Percentiles rank a stretch among this genome's conserved stretches.
These are phyloP conservation scores for Perca fluviatilis DNA, from an alignment of 2,113 vertebrate species.

Conservation along the genomic window DNA sequence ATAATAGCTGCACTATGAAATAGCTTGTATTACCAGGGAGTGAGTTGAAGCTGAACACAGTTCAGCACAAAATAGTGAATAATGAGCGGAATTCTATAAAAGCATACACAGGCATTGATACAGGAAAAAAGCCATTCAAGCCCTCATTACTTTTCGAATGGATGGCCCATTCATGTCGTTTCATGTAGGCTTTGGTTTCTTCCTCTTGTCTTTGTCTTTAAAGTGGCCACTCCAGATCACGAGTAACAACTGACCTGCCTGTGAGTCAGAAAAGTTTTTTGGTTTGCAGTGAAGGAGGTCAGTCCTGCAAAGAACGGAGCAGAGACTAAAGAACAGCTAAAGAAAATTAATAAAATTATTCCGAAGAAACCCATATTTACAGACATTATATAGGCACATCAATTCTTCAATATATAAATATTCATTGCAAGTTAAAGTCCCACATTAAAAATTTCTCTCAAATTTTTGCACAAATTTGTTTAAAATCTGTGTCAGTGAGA, in stretches of 20 bases:
- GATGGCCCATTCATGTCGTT: conserved; percentile 37
- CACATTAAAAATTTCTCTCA: not conserved
- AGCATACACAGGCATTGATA: conserved; percentile 56
- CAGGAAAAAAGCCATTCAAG: conserved; percentile 54
- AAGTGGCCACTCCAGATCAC: conserved; percentile 32
- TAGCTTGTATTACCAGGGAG: conserved; percentile 68
- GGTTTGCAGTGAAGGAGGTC: not conserved
- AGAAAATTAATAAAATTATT: conserved; percentile 20
- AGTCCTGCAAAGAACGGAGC: not conserved
- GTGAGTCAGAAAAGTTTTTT: not conserved
- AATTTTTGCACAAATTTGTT: too few relatives aligned
- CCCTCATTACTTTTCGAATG: conserved; percentile 47
- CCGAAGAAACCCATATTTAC: not conserved
- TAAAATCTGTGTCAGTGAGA: too few relatives aligned
- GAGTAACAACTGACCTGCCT: conserved; percentile 6
- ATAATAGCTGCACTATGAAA: conserved; percentile 78
- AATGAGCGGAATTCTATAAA: conserved; percentile 70
- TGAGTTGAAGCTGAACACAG: conserved; percentile 55
- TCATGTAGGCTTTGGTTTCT: conserved; percentile 42
- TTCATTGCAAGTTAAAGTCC: not conserved
- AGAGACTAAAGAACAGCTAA: not conserved
- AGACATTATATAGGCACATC: not conserved
- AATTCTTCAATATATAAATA: not conserved
- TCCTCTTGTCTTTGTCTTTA: not conserved
- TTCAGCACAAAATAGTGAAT: conserved; percentile 65